Conservation (phyloP, 2,113 vertebrate genomes). For the Pundamilia nyererei region DNA sequence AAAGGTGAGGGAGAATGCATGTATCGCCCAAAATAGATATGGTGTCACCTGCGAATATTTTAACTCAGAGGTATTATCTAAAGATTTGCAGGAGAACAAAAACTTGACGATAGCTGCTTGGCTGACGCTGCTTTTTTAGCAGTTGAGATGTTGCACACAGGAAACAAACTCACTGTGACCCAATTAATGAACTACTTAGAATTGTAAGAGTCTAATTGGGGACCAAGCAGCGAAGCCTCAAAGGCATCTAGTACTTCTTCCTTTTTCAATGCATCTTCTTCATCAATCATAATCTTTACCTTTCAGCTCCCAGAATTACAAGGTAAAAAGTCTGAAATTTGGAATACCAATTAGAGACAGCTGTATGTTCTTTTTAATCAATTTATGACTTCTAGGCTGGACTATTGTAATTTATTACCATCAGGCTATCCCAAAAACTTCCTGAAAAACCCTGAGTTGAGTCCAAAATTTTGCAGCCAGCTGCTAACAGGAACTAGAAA, state of each 20-base stretch:
- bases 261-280: not conserved
- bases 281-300: not conserved
- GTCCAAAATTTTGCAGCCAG: not conserved
- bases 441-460: not conserved
- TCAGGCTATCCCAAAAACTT: not conserved
- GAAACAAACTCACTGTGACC: slow-evolving; percentile 44
- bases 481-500: not conserved
- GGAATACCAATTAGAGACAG: not conserved
- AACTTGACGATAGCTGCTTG: slow-evolving; percentile 4
- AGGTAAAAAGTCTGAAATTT: not conserved
- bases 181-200: slow-evolving; percentile 55
- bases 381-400: not conserved
- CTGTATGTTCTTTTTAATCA: not conserved
- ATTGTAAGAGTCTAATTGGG: slow-evolving; percentile 25
- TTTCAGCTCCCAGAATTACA: not conserved
- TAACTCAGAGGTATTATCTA: not conserved
- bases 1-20: slow-evolving; percentile 24
- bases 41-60: slow-evolving; percentile 12
- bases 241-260: not conserved
- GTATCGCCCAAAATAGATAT: slow-evolving; percentile 8
- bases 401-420: not conserved
- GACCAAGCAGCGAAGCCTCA: not conserved
- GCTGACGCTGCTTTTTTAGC: not conserved
- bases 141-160: not conserved
- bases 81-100: not conserved